Evolutionary conservation across 2,113 vertebrate species (phyloP).

Genomic region (Rhinolophus sinicus): DNA sequence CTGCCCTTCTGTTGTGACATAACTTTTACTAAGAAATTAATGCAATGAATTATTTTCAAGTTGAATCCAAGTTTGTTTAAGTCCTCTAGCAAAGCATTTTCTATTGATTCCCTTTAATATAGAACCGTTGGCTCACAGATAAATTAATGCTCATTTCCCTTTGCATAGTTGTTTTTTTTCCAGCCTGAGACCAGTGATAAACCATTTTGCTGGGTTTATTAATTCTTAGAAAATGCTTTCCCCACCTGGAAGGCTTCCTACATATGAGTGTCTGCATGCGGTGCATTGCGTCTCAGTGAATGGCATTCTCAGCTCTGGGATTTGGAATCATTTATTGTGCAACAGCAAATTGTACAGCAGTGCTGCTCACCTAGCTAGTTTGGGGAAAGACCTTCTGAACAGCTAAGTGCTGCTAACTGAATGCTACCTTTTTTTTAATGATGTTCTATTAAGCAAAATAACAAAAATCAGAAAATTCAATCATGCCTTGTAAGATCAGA

Average conservation of each 20-base stretch:
- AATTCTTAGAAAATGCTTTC: conserved; percentile 39
- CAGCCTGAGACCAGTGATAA: not conserved
- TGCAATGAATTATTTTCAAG: conserved; percentile 2
- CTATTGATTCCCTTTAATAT: conserved; percentile 3
- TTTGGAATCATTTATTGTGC: not conserved
- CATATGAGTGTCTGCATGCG: not conserved
- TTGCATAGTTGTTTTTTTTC: not conserved
- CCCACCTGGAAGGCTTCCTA: not conserved
- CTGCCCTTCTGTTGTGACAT: not conserved
- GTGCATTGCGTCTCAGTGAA: not conserved
- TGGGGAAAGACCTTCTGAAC: not conserved
- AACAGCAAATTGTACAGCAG: not conserved
- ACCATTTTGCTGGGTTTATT: conserved; percentile 30
- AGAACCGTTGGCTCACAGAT: not conserved
- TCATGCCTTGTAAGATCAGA: not conserved
- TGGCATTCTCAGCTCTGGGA: not conserved
- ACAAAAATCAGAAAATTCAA: not conserved
- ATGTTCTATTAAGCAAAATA: not conserved
- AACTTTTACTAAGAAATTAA: conserved; percentile 26
- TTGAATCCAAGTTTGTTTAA: not conserved
- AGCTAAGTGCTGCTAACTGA: not conserved
- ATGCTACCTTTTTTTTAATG: not conserved
- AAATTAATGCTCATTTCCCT: conserved; percentile 38
- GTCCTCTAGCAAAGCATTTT: not conserved
- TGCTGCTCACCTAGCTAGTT: not conserved